Conservation (phyloP, 1,140 invertebrate species). For the Micrasema longulum region DNA sequence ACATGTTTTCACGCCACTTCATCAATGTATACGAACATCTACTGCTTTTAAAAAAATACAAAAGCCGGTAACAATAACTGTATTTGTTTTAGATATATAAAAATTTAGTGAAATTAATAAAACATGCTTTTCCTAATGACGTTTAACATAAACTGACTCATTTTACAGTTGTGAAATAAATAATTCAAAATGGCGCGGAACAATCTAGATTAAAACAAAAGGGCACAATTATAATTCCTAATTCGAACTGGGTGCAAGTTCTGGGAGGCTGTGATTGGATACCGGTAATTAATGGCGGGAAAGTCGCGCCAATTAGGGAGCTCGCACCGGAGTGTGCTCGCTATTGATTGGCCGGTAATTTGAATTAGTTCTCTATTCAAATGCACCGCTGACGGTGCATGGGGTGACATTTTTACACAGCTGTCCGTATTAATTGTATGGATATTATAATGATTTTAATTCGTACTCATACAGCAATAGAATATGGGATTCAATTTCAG, state of each 20-base stretch:
- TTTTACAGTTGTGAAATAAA: background rate
- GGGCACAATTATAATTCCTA: slow-evolving; percentile 9
- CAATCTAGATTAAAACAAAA: background rate
- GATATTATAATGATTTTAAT: no score
- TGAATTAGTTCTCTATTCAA: slow-evolving; percentile 28
- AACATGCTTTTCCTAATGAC: background rate
- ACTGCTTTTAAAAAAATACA: no score
- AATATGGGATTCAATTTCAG: no score
- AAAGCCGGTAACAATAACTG: no score
- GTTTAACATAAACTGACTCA: background rate
- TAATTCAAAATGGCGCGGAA: background rate
- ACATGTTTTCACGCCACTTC: no score
- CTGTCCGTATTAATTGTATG: no score
- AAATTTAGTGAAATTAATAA: no score
- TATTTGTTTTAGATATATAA: no score
- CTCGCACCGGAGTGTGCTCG: slow-evolving; percentile 34
- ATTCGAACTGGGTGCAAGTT: slow-evolving; percentile 22
- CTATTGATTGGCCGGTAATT: slow-evolving; percentile 52
- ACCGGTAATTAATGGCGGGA: slow-evolving; percentile 51
- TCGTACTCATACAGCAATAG: no score
- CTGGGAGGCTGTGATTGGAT: slow-evolving; percentile 21
- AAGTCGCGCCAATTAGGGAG: slow-evolving; percentile 44
- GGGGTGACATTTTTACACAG: slow-evolving; percentile 7
- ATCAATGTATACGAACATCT: no score
- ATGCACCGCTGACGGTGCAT: slow-evolving; percentile 20